These are phyloP conservation scores for Eupithecia dodoneata DNA, from an alignment of 2,888 invertebrate species.

Conservation along the genomic window DNA sequence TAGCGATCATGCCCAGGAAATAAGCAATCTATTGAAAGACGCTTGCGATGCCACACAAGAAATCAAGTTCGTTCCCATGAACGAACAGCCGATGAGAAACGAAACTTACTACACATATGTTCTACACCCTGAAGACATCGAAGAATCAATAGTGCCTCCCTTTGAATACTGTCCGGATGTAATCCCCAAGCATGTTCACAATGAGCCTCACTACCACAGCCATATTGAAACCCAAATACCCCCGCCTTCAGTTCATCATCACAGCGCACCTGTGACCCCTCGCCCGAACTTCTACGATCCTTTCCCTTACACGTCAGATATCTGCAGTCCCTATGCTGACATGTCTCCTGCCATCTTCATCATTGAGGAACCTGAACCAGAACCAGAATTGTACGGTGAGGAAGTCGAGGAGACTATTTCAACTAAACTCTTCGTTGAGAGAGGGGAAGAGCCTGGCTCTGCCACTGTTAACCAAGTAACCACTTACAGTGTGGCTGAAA, in stretches of 20 bases:
- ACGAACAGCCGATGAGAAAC: constrained; percentile 46
- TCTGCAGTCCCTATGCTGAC: constrained; percentile 60
- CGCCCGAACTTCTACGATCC: constrained; percentile 69
- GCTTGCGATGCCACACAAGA: constrained; percentile 54
- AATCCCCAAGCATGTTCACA: constrained; percentile 40
- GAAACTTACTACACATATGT: constrained; percentile 53
- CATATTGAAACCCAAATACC: constrained; percentile 64
- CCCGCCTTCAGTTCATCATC: constrained; percentile 52
- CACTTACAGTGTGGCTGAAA: constrained; percentile 74
- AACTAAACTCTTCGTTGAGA: constrained; percentile 69
- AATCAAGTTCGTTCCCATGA: constrained; percentile 48
- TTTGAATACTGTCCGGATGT: constrained; percentile 40
- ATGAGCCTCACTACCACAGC: constrained; percentile 51
- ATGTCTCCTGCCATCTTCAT: constrained; percentile 57
- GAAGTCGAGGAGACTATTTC: constrained; percentile 74
- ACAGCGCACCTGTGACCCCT: constrained; percentile 59
- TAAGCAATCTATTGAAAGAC: constrained; percentile 65
- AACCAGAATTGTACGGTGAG: constrained; percentile 72
- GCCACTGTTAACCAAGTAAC: constrained; percentile 75
- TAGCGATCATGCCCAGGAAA: constrained; percentile 70
- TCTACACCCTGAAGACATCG: constrained; percentile 47
- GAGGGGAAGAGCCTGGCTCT: constrained; percentile 69
- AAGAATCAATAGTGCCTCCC: constrained; percentile 41
- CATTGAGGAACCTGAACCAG: constrained; percentile 60
- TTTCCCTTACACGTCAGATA: constrained; percentile 60